Percentiles rank a stretch among this genome's conserved stretches.
Conservation (phyloP, 2,888 invertebrate species). For the Noctua pronuba region DNA sequence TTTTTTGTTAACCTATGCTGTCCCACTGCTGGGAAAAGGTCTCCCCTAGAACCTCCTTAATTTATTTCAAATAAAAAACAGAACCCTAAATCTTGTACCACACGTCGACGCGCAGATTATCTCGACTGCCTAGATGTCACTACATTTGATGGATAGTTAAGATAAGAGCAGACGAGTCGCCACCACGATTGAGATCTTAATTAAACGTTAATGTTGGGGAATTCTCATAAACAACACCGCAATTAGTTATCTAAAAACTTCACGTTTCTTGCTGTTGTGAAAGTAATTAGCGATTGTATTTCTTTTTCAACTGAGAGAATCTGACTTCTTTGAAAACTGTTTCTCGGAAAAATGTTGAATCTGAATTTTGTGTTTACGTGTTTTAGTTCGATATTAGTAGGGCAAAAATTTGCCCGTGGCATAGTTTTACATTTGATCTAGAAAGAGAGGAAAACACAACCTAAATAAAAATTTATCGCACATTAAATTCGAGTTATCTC, state of each 20-base stretch:
- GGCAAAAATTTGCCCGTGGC: neutral
- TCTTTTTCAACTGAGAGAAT: conserved; percentile 1
- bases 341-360: neutral
- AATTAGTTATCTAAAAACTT: conserved; percentile 55
- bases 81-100: conserved; percentile 43
- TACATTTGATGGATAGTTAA: conserved; percentile 71
- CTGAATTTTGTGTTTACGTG: too few species aligned
- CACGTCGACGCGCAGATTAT: conserved; percentile 50
- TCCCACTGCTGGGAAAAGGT: neutral
- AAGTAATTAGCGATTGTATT: conserved; percentile 17
- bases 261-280: conserved; percentile 21
- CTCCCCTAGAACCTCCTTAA: neutral
- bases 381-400: conserved; percentile 1
- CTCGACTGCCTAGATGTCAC: conserved; percentile 60
- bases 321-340: conserved; percentile 13
- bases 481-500: conserved; percentile 48
- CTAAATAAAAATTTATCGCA: conserved; percentile 32
- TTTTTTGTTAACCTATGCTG: neutral
- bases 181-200: conserved; percentile 64
- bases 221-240: conserved; percentile 62
- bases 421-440: conserved; percentile 24
- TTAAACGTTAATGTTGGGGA: conserved; percentile 64
- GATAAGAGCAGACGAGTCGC: conserved; percentile 69
- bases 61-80: conserved; percentile 16
- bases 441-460: conserved; percentile 28